These are phyloP conservation scores for Fragum sueziense DNA, from an alignment of 2,888 invertebrate species.

Conservation along the genomic window DNA sequence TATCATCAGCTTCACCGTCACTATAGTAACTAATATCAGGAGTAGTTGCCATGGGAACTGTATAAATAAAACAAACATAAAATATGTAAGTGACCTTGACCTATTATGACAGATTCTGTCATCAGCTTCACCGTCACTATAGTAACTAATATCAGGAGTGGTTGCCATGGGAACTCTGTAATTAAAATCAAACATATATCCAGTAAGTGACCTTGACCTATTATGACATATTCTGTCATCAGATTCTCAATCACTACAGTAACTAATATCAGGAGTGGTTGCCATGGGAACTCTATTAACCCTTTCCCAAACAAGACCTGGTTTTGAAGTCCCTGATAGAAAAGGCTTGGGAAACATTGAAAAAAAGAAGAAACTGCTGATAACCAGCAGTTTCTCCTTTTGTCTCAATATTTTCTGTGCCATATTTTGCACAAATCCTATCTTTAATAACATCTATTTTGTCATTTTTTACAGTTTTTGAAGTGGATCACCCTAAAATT, in stretches of 20 bases:
- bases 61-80: constrained; percentile 28
- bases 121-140: constrained; percentile 64
- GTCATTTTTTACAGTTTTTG: too few species aligned
- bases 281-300: constrained; percentile 42
- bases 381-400: too few species aligned
- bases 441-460: too few species aligned
- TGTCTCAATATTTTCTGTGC: too few species aligned
- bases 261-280: constrained; percentile 59
- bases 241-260: constrained; percentile 63
- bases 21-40: constrained; percentile 64
- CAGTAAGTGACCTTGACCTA: constrained; percentile 61
- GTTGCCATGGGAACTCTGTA: constrained; percentile 46
- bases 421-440: too few species aligned
- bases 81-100: constrained; percentile 61
- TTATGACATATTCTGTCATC: constrained; percentile 56
- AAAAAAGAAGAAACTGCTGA: too few species aligned
- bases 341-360: too few species aligned
- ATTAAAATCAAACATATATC: too few species aligned
- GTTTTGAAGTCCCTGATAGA: too few species aligned
- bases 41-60: constrained; percentile 43
- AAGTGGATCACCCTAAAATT: too few species aligned
- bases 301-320: too few species aligned
- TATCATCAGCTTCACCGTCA: constrained; percentile 62
- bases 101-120: constrained; percentile 55
- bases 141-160: constrained; percentile 61